These are phyloP conservation scores for Norana najaformis DNA, from an alignment of 2,888 invertebrate genomes.

Conservation along the genomic window DNA sequence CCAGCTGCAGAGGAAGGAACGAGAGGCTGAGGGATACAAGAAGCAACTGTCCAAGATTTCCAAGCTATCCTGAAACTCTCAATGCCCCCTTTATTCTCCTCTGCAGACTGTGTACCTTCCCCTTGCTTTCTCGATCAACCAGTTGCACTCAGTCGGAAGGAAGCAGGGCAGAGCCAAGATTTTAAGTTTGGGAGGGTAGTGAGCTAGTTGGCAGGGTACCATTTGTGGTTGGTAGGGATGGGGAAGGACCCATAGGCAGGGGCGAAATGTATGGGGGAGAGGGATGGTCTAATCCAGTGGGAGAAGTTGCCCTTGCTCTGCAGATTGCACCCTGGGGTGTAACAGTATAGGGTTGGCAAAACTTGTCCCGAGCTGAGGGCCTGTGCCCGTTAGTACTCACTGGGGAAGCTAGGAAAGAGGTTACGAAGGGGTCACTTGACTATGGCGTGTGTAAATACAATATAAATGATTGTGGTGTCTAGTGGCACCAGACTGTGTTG, in stretches of 20 bases:
- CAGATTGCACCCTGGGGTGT: not conserved
- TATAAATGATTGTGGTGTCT: not conserved
- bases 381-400: not conserved
- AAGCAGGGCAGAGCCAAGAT: no score
- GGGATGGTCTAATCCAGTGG: no score
- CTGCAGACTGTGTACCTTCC: not conserved
- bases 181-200: no score
- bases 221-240: not conserved
- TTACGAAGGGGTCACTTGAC: not conserved
- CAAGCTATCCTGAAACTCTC: not conserved
- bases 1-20: conserved; percentile 52
- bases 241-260: not conserved
- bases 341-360: not conserved
- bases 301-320: not conserved
- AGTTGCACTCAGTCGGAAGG: no score
- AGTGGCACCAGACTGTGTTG: not conserved
- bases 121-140: not conserved
- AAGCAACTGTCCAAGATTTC: conserved; percentile 45
- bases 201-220: not conserved
- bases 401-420: not conserved
- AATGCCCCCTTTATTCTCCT: not conserved
- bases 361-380: not conserved
- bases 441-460: not conserved
- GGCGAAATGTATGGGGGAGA: not conserved
- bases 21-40: conserved; percentile 54